Evolutionary conservation across 2,113 vertebrate species (phyloP), one percentile per base, ranked within the genome.

Genomic region (Scytalopus superciliaris): DNA sequence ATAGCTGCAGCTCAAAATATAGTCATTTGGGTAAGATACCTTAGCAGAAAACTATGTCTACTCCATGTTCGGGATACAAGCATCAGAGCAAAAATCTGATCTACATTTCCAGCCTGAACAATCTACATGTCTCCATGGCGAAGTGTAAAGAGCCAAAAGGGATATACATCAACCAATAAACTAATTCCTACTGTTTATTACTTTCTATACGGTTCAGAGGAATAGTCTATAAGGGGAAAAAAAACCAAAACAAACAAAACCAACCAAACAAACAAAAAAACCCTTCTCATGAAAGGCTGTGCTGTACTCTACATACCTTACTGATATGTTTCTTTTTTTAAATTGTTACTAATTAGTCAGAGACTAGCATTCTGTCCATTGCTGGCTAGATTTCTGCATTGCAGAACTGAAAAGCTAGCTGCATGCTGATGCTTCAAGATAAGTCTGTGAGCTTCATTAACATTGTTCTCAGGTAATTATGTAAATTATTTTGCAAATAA

Each of bases 351-450:
- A 60, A 70, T 87, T 89, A 88, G 56, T 92, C 39, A 87, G 25
- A 63, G 22, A 49, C 7, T 76, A 23, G 49, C 14, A 60, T 50
- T 80, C 81, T 63, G 22, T 78, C 35, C 27, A 33, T 27, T 70
- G 21, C 49, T 94, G 68, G 35, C 66, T 91, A 57, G 30, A 35
- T 81, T 94, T 94, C 84, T 93, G 78, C 82, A 90, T 27, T 96
- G 80, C 79, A 93, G 57, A 87, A 59, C 42, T 82, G 56, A 74
- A 95, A 87, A 79, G 10, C 39, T 79, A 87, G n/a, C 78, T 78
- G 69, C 62, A 47, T 79, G 55, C 89, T 79, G 55, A 30, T 78
- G 28, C 17, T 35, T 95, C 88, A 60, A 94, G 91, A 82, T 73
- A 91, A 56, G 28, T 70, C 23, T 0, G 0, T 69, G 45, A 91